Percentiles rank a stretch among this genome's conserved stretches.
Evolutionary conservation across 2,113 vertebrate genomes (phyloP).

Genomic region (Numenius arquata): DNA sequence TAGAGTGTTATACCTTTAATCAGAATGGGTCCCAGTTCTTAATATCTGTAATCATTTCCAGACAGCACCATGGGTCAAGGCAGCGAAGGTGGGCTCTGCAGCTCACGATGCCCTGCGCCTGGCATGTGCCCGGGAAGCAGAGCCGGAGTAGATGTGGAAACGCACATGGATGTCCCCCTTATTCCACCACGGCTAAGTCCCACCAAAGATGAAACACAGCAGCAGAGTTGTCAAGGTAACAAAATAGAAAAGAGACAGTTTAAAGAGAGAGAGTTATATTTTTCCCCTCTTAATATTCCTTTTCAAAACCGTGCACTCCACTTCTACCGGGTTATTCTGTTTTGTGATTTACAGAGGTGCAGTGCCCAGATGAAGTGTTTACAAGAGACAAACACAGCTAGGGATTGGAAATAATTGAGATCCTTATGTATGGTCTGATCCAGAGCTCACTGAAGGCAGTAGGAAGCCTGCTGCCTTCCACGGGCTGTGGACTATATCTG

Average conservation of each 20-base stretch:
- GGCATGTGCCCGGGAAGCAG: not conserved
- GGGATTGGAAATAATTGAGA: not conserved
- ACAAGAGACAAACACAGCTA: not conserved
- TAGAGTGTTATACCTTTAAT: slow-evolving; percentile 10
- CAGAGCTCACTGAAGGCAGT: not conserved
- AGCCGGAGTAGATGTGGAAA: slow-evolving; percentile 20
- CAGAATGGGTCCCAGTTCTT: slow-evolving; percentile 47
- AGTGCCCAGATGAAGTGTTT: not conserved
- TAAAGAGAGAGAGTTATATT: slow-evolving; percentile 62
- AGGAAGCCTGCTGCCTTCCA: not conserved
- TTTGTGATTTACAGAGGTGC: not conserved
- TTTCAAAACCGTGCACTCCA: not conserved
- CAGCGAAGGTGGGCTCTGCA: not conserved
- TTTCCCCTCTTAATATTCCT: not conserved
- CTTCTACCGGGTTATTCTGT: not conserved
- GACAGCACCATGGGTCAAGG: slow-evolving; percentile 21
- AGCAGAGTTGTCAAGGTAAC: slow-evolving; percentile 75
- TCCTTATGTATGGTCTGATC: not conserved
- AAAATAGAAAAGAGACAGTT: slow-evolving; percentile 64
- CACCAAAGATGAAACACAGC: slow-evolving; percentile 44
- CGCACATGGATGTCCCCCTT: slow-evolving; percentile 7
- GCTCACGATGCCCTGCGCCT: not conserved
- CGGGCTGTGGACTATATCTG: not conserved
- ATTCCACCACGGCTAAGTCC: slow-evolving; percentile 31
- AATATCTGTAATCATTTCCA: slow-evolving; percentile 53